phyloP scores from a whole-genome alignment of 2,113 vertebrate species.

The Bettongia penicillata region DNA sequence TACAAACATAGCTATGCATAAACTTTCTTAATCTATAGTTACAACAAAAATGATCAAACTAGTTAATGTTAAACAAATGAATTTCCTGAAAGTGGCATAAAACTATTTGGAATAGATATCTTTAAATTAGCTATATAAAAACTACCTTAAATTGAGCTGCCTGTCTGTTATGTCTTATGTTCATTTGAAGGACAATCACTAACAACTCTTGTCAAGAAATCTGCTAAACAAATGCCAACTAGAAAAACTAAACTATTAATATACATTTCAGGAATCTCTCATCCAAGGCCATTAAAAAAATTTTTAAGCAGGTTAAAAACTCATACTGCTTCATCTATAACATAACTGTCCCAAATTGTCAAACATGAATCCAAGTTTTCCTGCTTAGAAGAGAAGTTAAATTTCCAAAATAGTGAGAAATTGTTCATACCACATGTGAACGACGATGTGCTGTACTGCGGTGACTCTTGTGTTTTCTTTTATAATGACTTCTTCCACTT shows the following conservation, averaged over 20 bases:
- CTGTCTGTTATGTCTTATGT: background rate
- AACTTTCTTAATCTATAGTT: constrained; percentile 20
- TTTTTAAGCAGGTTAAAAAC: constrained; percentile 63
- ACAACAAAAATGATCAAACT: constrained; percentile 31
- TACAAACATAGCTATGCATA: background rate
- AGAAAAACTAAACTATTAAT: constrained; percentile 26
- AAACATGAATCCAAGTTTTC: constrained; percentile 56
- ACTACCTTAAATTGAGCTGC: constrained; percentile 30
- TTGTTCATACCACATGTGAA: constrained; percentile 87
- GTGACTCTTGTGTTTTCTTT: constrained; percentile 80
- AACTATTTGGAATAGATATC: background rate
- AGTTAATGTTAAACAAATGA: constrained; percentile 53
- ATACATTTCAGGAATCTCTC: constrained; percentile 15
- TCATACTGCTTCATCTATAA: constrained; percentile 52
- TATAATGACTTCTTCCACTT: constrained; percentile 85
- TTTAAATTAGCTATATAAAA: constrained; percentile 7
- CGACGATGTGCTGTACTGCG: constrained; percentile 72
- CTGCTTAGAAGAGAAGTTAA: constrained; percentile 63
- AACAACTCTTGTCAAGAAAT: constrained; percentile 10
- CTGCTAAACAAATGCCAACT: constrained; percentile 21
- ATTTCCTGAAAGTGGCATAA: constrained; percentile 37
- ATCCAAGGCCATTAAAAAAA: constrained; percentile 57
- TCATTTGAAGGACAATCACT: constrained; percentile 26
- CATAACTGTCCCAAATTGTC: constrained; percentile 46
- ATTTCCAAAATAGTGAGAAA: constrained; percentile 64